Percentiles rank a stretch among this genome's conserved stretches.
Conservation (phyloP, 2,113 vertebrate species). For the Aix galericulata region DNA sequence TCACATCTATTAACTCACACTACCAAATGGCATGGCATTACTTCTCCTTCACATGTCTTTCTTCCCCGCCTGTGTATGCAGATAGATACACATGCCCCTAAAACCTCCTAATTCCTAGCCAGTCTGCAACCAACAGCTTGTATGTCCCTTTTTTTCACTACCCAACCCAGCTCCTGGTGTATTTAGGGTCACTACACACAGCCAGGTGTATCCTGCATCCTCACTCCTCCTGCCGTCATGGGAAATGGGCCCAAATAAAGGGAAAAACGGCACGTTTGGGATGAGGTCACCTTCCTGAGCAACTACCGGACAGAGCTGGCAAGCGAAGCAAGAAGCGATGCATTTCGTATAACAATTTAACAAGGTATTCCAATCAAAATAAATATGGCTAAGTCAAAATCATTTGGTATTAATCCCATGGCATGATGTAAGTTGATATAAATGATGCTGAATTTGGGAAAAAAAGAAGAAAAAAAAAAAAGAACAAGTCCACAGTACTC, state of each 20-base stretch:
- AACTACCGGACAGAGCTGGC: neutral
- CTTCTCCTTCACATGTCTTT: neutral
- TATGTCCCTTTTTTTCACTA: too few species aligned
- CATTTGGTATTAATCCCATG: fast-evolving
- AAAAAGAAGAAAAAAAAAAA: neutral
- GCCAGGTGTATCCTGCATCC: neutral
- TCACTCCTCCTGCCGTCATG: neutral
- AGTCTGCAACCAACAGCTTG: neutral
- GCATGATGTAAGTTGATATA: neutral
- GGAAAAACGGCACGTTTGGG: neutral
- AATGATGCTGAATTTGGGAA: neutral
- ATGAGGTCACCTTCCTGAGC: neutral
- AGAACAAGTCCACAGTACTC: neutral
- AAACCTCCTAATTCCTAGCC: neutral
- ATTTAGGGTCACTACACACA: neutral
- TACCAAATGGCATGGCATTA: neutral
- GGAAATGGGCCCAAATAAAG: neutral
- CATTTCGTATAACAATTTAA: neutral
- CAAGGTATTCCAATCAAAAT: neutral
- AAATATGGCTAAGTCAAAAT: neutral
- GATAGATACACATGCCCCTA: fast-evolving
- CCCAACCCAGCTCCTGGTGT: neutral
- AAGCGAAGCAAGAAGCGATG: neutral
- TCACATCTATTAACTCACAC: neutral
- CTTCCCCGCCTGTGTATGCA: neutral